These are phyloP conservation scores for Hydractinia symbiolongicarpus DNA, from an alignment of 30 jellyfish, hydroid and myxozoan genomes.

Conservation along the genomic window DNA sequence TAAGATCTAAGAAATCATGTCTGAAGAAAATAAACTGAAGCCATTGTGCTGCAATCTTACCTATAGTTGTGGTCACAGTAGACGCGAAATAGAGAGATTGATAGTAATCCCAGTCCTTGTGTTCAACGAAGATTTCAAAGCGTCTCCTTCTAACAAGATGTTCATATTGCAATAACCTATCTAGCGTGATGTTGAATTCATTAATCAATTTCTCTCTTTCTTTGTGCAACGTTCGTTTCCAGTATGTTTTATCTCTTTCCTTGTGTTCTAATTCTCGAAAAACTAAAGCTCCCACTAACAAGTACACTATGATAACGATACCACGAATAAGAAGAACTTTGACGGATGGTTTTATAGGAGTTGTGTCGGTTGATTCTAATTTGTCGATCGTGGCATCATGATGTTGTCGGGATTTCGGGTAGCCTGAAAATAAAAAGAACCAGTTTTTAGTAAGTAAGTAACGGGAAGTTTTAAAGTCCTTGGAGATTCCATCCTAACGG, in stretches of 20 bases:
- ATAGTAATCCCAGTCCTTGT: constrained; percentile 74
- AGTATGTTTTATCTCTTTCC: constrained; percentile 40
- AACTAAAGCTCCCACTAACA: constrained; percentile 85
- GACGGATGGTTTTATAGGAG: constrained; percentile 70
- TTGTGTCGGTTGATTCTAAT: constrained; percentile 7
- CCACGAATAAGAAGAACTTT: constrained; percentile 64
- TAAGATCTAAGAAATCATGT: too few species aligned
- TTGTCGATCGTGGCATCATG: constrained; percentile 28
- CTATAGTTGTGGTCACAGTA: constrained; percentile 90
- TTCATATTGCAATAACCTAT: constrained; percentile 38
- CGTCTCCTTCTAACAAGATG: constrained; percentile 37
- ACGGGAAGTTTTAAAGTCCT: neutral
- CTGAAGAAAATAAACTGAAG: too few species aligned
- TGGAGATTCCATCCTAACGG: neutral
- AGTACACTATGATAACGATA: constrained; percentile 50
- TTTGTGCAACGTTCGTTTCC: constrained; percentile 35
- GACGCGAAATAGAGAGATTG: constrained; percentile 89
- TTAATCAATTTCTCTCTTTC: constrained; percentile 22
- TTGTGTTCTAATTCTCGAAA: constrained; percentile 71
- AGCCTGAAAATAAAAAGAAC: constrained; percentile 11
- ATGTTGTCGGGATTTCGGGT: constrained; percentile 38
- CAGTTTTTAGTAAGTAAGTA: neutral
- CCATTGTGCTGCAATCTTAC: constrained; percentile 24
- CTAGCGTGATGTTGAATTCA: constrained; percentile 43
- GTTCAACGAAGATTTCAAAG: constrained; percentile 25